Conservation (phyloP, 1,140 invertebrate species). For the Cardiocondyla obscurior region DNA sequence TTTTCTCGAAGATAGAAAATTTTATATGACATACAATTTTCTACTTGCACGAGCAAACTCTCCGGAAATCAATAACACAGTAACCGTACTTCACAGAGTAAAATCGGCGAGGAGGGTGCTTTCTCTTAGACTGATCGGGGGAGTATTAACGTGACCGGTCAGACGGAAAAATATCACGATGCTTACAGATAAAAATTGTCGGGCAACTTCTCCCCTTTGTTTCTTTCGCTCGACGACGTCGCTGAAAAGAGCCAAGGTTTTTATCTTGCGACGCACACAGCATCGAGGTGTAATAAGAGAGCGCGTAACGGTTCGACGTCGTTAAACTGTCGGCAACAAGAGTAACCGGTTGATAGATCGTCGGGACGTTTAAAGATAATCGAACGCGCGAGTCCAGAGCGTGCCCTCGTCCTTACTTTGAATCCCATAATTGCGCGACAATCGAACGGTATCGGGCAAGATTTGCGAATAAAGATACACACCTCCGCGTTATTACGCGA, state of each 20-base stretch:
- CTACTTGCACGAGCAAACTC: neutral
- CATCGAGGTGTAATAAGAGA: conserved; percentile 32
- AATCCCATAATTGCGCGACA: neutral
- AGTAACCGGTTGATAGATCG: conserved; percentile 30
- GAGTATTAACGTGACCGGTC: neutral
- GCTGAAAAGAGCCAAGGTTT: neutral
- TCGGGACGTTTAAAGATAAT: conserved; percentile 38
- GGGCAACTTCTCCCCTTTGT: neutral
- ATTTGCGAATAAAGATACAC: neutral
- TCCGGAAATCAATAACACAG: conserved; percentile 17
- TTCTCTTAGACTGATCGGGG: neutral
- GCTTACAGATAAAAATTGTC: conserved; percentile 12
- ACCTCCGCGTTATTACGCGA: neutral
- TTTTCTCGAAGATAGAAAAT: conserved; percentile 7
- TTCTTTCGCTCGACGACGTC: neutral
- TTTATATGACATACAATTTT: conserved; percentile 22
- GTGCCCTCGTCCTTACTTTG: neutral
- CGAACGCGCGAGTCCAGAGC: neutral
- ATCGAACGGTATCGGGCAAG: neutral
- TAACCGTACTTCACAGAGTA: conserved; percentile 1
- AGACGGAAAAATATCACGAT: neutral
- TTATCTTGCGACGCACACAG: conserved; percentile 21
- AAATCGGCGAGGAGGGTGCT: neutral
- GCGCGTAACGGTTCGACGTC: conserved; percentile 33
- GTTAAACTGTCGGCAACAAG: neutral